phyloP scores from a whole-genome alignment of 2,888 invertebrate genomes.

The Sepiola atlantica region DNA sequence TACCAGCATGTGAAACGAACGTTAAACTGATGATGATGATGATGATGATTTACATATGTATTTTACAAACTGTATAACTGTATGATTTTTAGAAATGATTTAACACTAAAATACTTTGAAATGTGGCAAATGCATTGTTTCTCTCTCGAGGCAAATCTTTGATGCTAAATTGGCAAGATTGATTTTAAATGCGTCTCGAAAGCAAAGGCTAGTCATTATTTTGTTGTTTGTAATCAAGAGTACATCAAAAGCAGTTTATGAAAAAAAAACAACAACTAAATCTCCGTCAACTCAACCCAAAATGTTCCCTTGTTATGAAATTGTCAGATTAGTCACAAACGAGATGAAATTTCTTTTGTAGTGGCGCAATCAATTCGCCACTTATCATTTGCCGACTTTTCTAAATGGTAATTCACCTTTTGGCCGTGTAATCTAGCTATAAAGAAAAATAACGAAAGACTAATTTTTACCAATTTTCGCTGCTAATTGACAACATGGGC shows the following conservation, averaged over 20 bases:
- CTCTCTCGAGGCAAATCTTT: too few relatives aligned
- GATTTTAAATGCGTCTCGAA: neutral
- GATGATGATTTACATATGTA: too few relatives aligned
- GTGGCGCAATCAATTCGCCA: neutral
- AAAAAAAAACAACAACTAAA: neutral
- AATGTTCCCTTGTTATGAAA: neutral
- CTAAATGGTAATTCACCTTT: neutral
- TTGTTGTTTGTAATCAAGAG: neutral
- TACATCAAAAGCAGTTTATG: neutral
- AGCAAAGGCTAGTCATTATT: neutral
- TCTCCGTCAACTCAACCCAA: neutral
- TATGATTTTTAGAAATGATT: too few relatives aligned
- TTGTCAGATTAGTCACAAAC: neutral
- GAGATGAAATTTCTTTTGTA: neutral
- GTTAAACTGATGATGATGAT: too few relatives aligned
- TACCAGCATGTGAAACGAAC: too few relatives aligned
- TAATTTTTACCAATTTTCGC: too few relatives aligned
- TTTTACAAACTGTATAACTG: too few relatives aligned
- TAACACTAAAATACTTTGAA: too few relatives aligned
- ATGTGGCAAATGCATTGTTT: too few relatives aligned
- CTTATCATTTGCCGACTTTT: neutral
- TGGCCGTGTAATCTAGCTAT: neutral
- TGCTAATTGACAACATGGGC: neutral
- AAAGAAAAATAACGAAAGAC: neutral
- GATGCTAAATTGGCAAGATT: too few relatives aligned